Evolutionary conservation across 2,888 invertebrate species (phyloP), one percentile per base, ranked within the genome.

Genomic region (Antheraea yamamai): DNA sequence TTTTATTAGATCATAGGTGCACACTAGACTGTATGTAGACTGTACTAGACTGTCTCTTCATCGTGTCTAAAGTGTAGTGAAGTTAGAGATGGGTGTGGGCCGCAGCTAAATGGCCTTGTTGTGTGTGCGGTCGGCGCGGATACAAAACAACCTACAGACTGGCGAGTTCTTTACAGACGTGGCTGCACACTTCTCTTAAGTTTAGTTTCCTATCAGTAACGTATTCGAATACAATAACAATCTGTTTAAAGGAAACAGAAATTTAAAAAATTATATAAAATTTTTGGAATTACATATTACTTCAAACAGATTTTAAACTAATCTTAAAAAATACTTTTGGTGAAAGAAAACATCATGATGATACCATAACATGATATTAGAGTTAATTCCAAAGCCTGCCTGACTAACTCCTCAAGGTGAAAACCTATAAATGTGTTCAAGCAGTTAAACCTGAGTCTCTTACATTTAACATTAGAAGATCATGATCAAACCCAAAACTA

Each of bases 81-180:
- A 66, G 64, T 66, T 66, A 20, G 30, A 30, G 64, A 14, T 77
- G 81, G 74, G 79, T 85, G 89, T 79, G 90, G 91, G 81, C 81
- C 83, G 82, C 87, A 85, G 84, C 81, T 89, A 91, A 89, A 91
- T 91, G 90, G 90, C 88, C 82, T 83, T 88, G 83, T 81, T 87
- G 85, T 91, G 91, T 91, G 30, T 74, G 78, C 77, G 78, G 47
- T 47, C 12, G 79, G 75, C 79, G 77, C 76, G 79, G 80, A 81
- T 81, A 86, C 86, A 86, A 86, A 84, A 71, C 51, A 39, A n/a
- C 70, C 55, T 70, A 74, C 35, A 68, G 52, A 52, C 55, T n/a
- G 74, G 52, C 68, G 70, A 12, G 26, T 14, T 20, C 66, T 23
- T n/a, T 61, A 52, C 30, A 23, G 61, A 35, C 66, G 26, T 16